Percentiles rank a stretch among this genome's conserved stretches.
Evolutionary conservation across 2,888 invertebrate genomes (phyloP).

Genomic region (Drosophila merina): DNA sequence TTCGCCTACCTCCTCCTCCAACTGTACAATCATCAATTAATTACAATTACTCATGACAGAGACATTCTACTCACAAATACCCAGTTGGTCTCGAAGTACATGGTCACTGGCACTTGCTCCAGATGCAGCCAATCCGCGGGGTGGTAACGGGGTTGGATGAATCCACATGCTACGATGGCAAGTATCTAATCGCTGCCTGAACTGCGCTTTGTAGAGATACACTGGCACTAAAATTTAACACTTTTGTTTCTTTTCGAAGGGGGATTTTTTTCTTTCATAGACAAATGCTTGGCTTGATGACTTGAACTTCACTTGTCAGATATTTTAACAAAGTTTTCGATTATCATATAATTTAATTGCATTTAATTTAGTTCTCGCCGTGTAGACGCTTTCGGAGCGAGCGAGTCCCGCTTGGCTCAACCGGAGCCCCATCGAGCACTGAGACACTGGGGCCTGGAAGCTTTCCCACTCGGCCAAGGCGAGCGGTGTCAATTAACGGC

Average conservation of each 20-base stretch:
- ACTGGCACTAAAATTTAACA: not conserved
- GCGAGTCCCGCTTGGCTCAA: conserved; percentile 58
- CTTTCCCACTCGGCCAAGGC: conserved; percentile 48
- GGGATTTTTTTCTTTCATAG: not conserved
- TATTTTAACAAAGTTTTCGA: not conserved
- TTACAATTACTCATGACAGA: conserved; percentile 32
- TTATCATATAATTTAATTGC: too few relatives aligned
- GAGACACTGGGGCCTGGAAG: conserved; percentile 44
- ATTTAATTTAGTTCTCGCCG: not conserved
- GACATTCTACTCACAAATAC: conserved; percentile 80
- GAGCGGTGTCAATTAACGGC: conserved; percentile 63
- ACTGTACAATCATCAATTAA: conserved; percentile 24
- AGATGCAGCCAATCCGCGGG: not conserved
- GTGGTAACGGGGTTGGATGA: not conserved
- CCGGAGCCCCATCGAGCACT: conserved; percentile 65
- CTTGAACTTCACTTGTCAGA: not conserved
- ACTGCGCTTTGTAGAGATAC: conserved; percentile 11
- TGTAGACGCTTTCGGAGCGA: conserved; percentile 20
- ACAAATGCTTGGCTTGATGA: too few relatives aligned
- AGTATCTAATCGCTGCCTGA: conserved; percentile 21
- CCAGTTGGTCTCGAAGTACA: conserved; percentile 81
- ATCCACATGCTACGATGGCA: conserved; percentile 18
- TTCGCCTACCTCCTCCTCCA: conserved; percentile 9
- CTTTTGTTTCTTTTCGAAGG: not conserved
- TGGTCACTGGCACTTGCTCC: conserved; percentile 41